Evolutionary conservation across 2,797 vertebrate genomes (phyloP).

Genomic region (Aythya fuligula): DNA sequence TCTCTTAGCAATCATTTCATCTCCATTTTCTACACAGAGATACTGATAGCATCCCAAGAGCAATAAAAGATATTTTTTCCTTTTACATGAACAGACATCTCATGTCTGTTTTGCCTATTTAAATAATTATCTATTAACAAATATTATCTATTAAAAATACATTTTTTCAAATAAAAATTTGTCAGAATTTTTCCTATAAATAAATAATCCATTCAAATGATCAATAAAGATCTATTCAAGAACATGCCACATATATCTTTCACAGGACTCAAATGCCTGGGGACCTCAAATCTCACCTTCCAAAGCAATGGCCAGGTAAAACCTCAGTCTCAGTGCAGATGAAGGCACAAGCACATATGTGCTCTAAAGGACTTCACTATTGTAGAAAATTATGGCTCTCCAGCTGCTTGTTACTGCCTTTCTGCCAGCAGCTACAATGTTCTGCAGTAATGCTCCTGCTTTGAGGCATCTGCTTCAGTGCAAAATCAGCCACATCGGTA

Average conservation of each 20-base stretch:
- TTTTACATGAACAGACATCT: neutral
- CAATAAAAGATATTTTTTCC: neutral
- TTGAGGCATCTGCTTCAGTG: neutral
- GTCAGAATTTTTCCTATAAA: neutral
- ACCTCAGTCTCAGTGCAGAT: neutral
- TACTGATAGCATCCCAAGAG: neutral
- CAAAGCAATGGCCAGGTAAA: neutral
- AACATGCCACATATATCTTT: neutral
- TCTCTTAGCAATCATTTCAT: neutral
- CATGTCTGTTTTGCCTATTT: neutral
- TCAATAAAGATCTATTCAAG: too few relatives aligned
- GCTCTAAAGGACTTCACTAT: neutral
- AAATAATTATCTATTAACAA: neutral
- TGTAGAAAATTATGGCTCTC: neutral
- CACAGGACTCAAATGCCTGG: neutral
- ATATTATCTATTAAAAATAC: neutral
- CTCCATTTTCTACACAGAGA: neutral
- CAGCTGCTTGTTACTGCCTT: neutral
- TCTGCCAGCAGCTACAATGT: neutral
- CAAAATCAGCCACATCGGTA: neutral
- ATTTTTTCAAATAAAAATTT: neutral
- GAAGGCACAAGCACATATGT: neutral
- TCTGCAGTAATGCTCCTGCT: neutral
- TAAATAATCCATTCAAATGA: too few relatives aligned
- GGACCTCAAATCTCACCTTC: neutral